Evolutionary conservation across 1,140 invertebrate species (phyloP).

Genomic region (Leptinotarsa undecemlineata): DNA sequence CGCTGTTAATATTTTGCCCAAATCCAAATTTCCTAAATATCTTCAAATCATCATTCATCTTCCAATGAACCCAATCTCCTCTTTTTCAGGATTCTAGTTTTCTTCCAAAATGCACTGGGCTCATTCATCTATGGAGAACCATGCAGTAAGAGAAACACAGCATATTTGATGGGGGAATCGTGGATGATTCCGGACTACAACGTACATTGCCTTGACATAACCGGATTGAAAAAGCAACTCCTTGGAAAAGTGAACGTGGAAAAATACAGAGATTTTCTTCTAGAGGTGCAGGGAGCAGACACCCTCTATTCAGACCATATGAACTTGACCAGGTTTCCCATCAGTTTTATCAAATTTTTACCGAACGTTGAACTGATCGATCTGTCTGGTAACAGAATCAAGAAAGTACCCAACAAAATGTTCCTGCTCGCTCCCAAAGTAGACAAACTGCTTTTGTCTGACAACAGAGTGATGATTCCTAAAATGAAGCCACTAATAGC

Average conservation of each 20-base stretch:
- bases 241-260: constrained; percentile 24
- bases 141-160: constrained; percentile 41
- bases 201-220: constrained; percentile 46
- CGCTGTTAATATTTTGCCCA: too few species aligned
- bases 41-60: too few species aligned
- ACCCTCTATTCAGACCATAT: constrained; percentile 48
- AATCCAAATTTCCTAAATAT: too few species aligned
- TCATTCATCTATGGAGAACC: constrained; percentile 38
- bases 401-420: constrained; percentile 34
- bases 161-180: constrained; percentile 32
- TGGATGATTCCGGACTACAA: constrained; percentile 35
- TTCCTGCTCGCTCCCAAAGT: constrained; percentile 35
- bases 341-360: constrained; percentile 29
- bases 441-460: constrained; percentile 39
- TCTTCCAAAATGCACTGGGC: not conserved
- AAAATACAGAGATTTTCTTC: constrained; percentile 30
- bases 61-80: not conserved
- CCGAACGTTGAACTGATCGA: constrained; percentile 44
- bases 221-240: constrained; percentile 24
- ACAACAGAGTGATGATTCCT: constrained; percentile 41
- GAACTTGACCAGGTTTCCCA: constrained; percentile 39
- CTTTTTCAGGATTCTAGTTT: not conserved
- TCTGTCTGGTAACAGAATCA: constrained; percentile 42
- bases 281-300: constrained; percentile 31
- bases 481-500: constrained; percentile 38